These are phyloP conservation scores for Pygocentrus nattereri DNA, from an alignment of 2,797 vertebrate species.

Conservation along the genomic window DNA sequence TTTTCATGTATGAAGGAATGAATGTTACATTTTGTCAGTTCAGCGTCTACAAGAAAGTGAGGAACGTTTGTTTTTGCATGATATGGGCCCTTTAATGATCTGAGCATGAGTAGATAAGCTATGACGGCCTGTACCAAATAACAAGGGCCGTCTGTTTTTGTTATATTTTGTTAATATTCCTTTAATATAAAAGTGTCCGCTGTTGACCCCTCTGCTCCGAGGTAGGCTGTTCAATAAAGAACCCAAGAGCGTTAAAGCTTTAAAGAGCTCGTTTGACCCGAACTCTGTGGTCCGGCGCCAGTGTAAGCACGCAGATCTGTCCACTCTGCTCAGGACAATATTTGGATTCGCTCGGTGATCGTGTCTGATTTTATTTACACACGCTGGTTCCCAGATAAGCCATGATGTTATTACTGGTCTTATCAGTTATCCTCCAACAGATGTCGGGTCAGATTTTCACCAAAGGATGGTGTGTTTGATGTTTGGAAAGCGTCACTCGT, in stretches of 20 bases:
- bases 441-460: constrained; percentile 18
- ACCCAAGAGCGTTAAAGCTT: constrained; percentile 10
- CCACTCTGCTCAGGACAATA: constrained; percentile 42
- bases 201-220: not conserved
- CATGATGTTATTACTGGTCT: constrained; percentile 43
- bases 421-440: constrained; percentile 25
- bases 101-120: too few relatives aligned
- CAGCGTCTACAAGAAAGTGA: too few relatives aligned
- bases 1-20: too few relatives aligned
- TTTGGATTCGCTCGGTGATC: constrained; percentile 40
- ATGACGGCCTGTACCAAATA: too few relatives aligned
- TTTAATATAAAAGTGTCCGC: too few relatives aligned
- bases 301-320: constrained; percentile 29
- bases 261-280: constrained; percentile 21
- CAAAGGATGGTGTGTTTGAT: constrained; percentile 26
- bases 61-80: too few relatives aligned
- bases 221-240: constrained; percentile 24
- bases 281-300: constrained; percentile 2
- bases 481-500: constrained; percentile 30
- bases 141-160: not conserved
- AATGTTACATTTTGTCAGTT: too few relatives aligned
- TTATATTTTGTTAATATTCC: too few relatives aligned
- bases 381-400: constrained; percentile 40
- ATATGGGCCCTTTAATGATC: too few relatives aligned
- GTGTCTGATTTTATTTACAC: constrained; percentile 41